Evolutionary conservation across 2,797 vertebrate genomes (phyloP).

Genomic region (Pempheris klunzingeri): DNA sequence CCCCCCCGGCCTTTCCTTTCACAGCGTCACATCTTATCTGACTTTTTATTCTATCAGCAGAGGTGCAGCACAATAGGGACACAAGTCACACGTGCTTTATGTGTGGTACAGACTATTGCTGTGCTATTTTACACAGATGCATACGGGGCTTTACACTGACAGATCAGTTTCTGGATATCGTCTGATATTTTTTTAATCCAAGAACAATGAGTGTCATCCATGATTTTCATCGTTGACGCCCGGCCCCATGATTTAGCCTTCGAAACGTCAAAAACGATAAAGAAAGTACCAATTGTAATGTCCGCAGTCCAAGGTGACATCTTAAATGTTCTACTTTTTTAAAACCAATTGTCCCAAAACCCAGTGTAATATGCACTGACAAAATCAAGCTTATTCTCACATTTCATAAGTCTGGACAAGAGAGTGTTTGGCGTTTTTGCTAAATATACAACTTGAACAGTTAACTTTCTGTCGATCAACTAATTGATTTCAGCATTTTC

Average conservation of each 20-base stretch:
- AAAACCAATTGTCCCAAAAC: background rate
- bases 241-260: too few relatives aligned
- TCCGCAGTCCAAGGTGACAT: background rate
- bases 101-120: background rate
- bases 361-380: background rate
- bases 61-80: slow-evolving; percentile 53
- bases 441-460: too few relatives aligned
- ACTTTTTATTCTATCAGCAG: slow-evolving; percentile 67
- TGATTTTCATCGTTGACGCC: too few relatives aligned
- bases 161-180: slow-evolving; percentile 9
- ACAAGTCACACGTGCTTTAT: slow-evolving; percentile 28
- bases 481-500: background rate
- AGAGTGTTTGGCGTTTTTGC: background rate
- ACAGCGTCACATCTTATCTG: slow-evolving; percentile 59
- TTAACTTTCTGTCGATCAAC: background rate
- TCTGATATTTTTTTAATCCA: too few relatives aligned
- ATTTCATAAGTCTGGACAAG: background rate
- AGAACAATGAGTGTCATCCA: background rate
- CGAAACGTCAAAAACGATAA: background rate
- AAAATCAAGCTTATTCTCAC: background rate
- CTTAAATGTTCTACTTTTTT: background rate
- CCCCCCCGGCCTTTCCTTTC: slow-evolving; percentile 45
- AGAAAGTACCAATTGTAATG: background rate
- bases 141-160: background rate
- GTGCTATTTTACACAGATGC: slow-evolving; percentile 23